Percentiles rank a stretch among this genome's conserved stretches.
phyloP scores from a whole-genome alignment of 2,113 vertebrate species.

The Pleuronectes platessa region DNA sequence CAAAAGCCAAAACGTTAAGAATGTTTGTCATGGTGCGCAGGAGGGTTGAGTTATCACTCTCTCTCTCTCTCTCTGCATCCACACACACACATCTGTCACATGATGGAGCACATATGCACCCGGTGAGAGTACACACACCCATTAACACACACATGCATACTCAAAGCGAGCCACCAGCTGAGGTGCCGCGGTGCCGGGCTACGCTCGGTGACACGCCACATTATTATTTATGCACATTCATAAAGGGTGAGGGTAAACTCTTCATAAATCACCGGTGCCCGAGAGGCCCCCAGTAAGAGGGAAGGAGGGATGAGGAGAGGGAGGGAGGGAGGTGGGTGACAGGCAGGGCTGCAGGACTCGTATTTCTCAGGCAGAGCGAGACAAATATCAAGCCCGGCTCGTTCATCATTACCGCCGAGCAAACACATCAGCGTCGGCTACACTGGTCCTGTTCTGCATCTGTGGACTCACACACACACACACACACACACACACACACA shows the following conservation, averaged over 20 bases:
- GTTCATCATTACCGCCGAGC: conserved; percentile 59
- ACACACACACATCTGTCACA: conserved; percentile 30
- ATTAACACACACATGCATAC: conserved; percentile 12
- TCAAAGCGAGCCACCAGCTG: conserved; percentile 56
- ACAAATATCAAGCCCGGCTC: conserved; percentile 59
- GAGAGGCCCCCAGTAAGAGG: conserved; percentile 24
- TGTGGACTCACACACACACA: conserved; percentile 24
- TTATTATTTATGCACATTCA: conserved; percentile 81
- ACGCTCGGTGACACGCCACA: conserved; percentile 56
- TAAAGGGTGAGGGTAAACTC: conserved; percentile 77
- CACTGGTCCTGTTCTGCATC: conserved; percentile 20
- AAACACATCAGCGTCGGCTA: conserved; percentile 49
- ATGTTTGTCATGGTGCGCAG: not conserved
- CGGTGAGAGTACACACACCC: conserved; percentile 11
- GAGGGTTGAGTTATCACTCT: not conserved
- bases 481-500: not conserved
- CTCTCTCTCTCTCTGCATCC: not conserved
- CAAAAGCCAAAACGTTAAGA: conserved; percentile 1
- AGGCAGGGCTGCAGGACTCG: conserved; percentile 42
- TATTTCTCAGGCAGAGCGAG: conserved; percentile 61
- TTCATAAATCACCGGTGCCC: conserved; percentile 74
- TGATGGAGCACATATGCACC: conserved; percentile 50
- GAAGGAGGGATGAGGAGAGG: not conserved
- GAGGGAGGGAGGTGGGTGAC: conserved; percentile 22
- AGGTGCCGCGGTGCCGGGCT: conserved; percentile 42